Percentiles rank a stretch among this genome's conserved stretches.
phyloP scores from a whole-genome alignment of 2,888 invertebrate species.

The Drosophila histrio region DNA sequence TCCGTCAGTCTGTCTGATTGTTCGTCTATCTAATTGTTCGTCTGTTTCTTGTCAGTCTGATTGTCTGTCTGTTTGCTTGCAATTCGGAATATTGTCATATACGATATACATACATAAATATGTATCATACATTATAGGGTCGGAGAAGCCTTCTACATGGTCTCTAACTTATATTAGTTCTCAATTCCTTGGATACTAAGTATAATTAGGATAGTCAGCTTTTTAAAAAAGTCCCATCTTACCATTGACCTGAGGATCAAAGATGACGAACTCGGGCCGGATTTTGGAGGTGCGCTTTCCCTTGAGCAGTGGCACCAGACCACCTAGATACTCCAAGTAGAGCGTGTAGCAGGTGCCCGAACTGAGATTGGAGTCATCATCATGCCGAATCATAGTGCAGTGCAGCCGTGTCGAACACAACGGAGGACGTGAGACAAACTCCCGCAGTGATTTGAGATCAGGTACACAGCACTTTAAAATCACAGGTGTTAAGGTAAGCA shows the following conservation, averaged over 20 bases:
- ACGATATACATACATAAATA: too few relatives aligned
- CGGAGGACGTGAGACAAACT: constrained; percentile 97
- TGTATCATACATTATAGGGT: too few relatives aligned
- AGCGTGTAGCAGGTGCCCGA: constrained; percentile 92
- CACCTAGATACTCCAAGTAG: constrained; percentile 97
- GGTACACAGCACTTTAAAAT: constrained; percentile 95
- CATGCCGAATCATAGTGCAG: constrained; percentile 98
- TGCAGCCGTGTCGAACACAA: constrained; percentile 93
- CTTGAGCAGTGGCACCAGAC: constrained; percentile 96
- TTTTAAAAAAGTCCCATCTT: constrained; percentile 28
- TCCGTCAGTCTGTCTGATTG: too few relatives aligned
- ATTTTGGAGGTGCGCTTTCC: constrained; percentile 98
- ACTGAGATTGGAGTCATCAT: constrained; percentile 90
- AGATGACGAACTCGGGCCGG: constrained; percentile 98
- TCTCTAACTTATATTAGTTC: too few relatives aligned
- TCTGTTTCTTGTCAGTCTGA: too few relatives aligned
- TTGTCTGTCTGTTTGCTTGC: too few relatives aligned
- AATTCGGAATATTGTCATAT: too few relatives aligned
- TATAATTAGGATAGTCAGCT: neutral
- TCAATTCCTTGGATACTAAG: neutral
- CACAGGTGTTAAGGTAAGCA: neutral
- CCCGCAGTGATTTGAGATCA: constrained; percentile 92
- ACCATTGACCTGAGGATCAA: constrained; percentile 95
- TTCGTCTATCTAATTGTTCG: too few relatives aligned
- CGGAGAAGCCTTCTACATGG: too few relatives aligned